Evolutionary conservation across 2,888 invertebrate genomes (phyloP).

Genomic region (Metacarcinus magister): DNA sequence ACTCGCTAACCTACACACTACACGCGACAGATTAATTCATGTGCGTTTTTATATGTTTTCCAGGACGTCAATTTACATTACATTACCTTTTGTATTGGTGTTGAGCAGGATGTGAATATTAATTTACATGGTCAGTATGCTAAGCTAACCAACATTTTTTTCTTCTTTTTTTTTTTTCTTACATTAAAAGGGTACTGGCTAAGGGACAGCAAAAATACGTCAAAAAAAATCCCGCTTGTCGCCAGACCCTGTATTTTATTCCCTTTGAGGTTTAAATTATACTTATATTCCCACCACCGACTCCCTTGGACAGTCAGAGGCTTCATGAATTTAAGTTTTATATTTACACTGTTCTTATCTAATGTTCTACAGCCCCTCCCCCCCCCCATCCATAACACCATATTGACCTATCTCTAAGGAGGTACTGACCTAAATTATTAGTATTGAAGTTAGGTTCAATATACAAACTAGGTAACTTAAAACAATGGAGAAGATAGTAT

Average conservation of each 20-base stretch:
- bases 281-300: background rate
- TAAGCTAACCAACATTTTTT: background rate
- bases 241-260: background rate
- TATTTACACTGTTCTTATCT: background rate
- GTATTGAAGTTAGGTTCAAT: background rate
- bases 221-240: no score
- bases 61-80: background rate
- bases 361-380: background rate
- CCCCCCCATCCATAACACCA: background rate
- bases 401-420: background rate
- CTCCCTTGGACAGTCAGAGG: background rate
- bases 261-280: background rate
- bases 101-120: background rate
- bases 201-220: no score
- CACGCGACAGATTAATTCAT: background rate
- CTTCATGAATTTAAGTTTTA: background rate
- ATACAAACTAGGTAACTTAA: background rate
- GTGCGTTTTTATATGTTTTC: no score
- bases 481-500: background rate
- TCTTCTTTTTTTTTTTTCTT: background rate
- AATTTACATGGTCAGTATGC: background rate
- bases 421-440: background rate
- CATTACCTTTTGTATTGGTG: background rate
- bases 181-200: no score
- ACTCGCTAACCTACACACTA: background rate